Percentiles rank a stretch among this genome's conserved stretches.
Evolutionary conservation across 2,113 vertebrate species (phyloP).

Genomic region (Limanda limanda): DNA sequence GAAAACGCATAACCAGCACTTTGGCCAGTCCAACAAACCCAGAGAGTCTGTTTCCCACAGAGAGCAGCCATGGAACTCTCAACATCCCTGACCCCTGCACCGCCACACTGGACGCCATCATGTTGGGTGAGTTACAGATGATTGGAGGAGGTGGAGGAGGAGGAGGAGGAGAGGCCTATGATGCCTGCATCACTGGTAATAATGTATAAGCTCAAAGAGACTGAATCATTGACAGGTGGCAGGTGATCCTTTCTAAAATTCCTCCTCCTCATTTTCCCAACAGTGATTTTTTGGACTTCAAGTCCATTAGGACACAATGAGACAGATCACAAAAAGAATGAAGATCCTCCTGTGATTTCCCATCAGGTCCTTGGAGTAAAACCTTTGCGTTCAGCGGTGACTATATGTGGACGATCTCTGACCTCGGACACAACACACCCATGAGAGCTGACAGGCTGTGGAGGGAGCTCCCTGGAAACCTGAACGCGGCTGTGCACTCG

Average conservation of each 20-base stretch:
- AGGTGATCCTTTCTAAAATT: not conserved
- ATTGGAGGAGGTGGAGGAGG: not conserved
- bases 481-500: conserved; percentile 89
- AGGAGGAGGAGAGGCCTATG: too few relatives aligned
- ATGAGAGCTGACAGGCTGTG: conserved; percentile 83
- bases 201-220: too few relatives aligned
- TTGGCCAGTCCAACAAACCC: conserved; percentile 31
- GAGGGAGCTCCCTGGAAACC: conserved; percentile 86
- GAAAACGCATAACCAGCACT: conserved; percentile 51
- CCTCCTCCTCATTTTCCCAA: not conserved
- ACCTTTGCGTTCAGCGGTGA: conserved; percentile 91
- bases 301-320: not conserved
- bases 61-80: conserved; percentile 37
- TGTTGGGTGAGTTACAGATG: conserved; percentile 81
- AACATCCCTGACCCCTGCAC: conserved; percentile 85
- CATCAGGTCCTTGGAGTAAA: conserved; percentile 85
- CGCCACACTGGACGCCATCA: conserved; percentile 86
- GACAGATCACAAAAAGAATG: not conserved
- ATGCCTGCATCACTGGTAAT: too few relatives aligned
- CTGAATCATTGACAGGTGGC: not conserved
- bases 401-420: conserved; percentile 89
- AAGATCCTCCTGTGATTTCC: not conserved
- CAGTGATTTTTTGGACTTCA: not conserved
- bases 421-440: conserved; percentile 83
- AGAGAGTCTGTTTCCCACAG: conserved; percentile 48